These are phyloP conservation scores for Gastrophryne carolinensis DNA, from an alignment of 2,797 vertebrate genomes.

Conservation along the genomic window DNA sequence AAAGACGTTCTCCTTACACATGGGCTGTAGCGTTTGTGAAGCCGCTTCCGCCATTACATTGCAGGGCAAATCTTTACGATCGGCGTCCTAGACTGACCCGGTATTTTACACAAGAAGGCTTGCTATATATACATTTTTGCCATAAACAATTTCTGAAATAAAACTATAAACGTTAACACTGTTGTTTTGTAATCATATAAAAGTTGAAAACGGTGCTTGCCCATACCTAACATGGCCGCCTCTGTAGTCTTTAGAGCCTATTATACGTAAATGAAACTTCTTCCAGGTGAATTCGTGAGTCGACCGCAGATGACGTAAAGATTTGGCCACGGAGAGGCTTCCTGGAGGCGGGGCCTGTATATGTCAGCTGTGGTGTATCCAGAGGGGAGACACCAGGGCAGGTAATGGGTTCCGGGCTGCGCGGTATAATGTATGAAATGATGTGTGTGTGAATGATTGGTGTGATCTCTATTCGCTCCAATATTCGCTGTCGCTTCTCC, in stretches of 20 bases:
- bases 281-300: neutral
- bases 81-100: neutral
- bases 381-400: neutral
- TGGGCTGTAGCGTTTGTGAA: no score
- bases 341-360: constrained; percentile 30
- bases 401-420: neutral
- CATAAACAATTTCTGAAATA: neutral
- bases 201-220: neutral
- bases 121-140: neutral
- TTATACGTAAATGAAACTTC: neutral
- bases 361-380: constrained; percentile 13
- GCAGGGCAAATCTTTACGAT: neutral
- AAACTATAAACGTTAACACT: neutral
- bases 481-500: no score
- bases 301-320: neutral
- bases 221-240: constrained; percentile 4
- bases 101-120: neutral
- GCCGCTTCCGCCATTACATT: neutral
- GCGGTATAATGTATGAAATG: neutral
- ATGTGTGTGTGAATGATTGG: no score
- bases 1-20: no score
- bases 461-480: no score
- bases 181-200: neutral
- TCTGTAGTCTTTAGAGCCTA: neutral
- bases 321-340: constrained; percentile 3